phyloP scores from a whole-genome alignment of 2,888 invertebrate genomes.

The Vanessa cardui region DNA sequence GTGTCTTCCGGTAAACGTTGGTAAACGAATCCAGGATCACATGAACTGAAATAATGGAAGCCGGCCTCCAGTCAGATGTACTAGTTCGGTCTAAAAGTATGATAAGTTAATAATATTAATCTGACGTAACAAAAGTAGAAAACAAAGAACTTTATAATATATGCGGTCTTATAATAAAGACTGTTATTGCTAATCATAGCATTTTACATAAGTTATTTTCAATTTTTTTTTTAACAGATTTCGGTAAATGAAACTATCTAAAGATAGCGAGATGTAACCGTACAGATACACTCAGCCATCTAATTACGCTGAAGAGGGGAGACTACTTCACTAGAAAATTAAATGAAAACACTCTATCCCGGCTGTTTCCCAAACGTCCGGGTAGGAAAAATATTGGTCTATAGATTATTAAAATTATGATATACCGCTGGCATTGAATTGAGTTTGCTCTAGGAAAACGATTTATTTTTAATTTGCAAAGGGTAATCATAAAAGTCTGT shows the following conservation, averaged over 20 bases:
- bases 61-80: too few species aligned
- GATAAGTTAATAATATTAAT: too few species aligned
- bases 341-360: conserved; percentile 72
- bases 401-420: conserved; percentile 37
- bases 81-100: too few species aligned
- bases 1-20: too few species aligned
- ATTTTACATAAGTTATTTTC: too few species aligned
- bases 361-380: conserved; percentile 48
- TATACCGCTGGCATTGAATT: conserved; percentile 10
- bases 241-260: conserved; percentile 23
- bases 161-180: too few species aligned
- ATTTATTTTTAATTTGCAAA: not conserved
- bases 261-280: conserved; percentile 34
- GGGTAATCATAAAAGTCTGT: too few species aligned
- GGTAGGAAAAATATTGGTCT: conserved; percentile 44
- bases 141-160: too few species aligned
- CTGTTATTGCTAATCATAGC: too few species aligned
- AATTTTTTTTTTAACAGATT: conserved; percentile 1
- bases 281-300: conserved; percentile 66
- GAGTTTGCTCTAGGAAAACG: conserved; percentile 7
- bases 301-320: conserved; percentile 72
- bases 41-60: too few species aligned
- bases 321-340: conserved; percentile 72
- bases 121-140: too few species aligned
- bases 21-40: too few species aligned